Evolutionary conservation across 2,888 invertebrate species (phyloP), one percentile per base, ranked within the genome.

Genomic region (Merodon equestris): DNA sequence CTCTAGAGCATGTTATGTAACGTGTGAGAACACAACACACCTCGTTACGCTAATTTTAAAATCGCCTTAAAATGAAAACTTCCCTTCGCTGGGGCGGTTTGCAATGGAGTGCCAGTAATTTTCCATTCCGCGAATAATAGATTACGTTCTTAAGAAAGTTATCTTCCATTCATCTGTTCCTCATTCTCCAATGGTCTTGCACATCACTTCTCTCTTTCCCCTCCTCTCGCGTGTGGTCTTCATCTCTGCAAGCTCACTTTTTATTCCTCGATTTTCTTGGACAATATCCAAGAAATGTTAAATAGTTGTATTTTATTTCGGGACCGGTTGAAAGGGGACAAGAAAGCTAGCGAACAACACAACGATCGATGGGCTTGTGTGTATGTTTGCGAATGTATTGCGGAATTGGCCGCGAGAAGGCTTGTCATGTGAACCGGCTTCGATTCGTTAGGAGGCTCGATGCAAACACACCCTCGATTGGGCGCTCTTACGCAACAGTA

Each of bases 271-370:
- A 27, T 10, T 38, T 40, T 15, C 40, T 75, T 77, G 77, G 77
- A 61, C 12, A 15, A 14, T 18, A 13, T 51, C 77, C 77, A 77
- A 77, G 42, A 60, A 61, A 73, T 61, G 45, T 53, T 61, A 73
- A 73, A 73, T 72, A 57, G 45, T 45, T 72, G 66, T 67, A n/a
- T 4, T 60, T 60, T 77, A 73, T 77, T 77, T 73, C 61, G 56
- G 73, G 77, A 77, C 61, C 34, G 14, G 9, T 14, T 45, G 14
- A 14, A 58, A 63, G 50, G 40, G 27, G 27, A 38, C 38, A 47
- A 47, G 45, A 27, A 63, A 47, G 40, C 47, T 27, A 44, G 34
- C 45, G 48, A 1, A 7, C n/a, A n/a, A 40, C 12, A 17, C n/a
- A 15, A 5, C n/a, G 12, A 15, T 51, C 5, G 51, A 17, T 63